Base-by-base conservation (phyloP, 2,888 invertebrate species). In the Alcis repandata region DNA sequence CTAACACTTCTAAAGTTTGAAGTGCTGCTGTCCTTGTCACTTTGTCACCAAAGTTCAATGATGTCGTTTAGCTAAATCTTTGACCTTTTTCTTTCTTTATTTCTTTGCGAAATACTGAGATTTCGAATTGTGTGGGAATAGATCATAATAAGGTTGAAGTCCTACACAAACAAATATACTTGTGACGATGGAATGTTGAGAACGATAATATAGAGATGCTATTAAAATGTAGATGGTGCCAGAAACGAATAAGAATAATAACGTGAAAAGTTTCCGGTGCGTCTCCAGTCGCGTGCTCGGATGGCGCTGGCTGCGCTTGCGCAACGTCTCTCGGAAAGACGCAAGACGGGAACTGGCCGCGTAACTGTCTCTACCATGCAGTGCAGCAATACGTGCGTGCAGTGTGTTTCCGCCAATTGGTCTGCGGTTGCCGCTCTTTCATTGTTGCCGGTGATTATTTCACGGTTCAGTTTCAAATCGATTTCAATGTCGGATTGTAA, bases 291-390 rank as follows among this genome's bases (percentile, higher is more conserved):
- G 84, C 84, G 85, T 86, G 87, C 83, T 78, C 76, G 74, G 78
- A 76, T 74, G 73, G 75, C 73, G 73, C 75, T 73, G 73, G 13
- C 72, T 72, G 71, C 70, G 71, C 74, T 84, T 84, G 81, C 84
- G 86, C 82, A 87, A 85, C 76, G 40, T 46, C 73, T 77, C 74
- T 82, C 80, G 82, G 79, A 84, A 82, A 80, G 78, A 60, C 73
- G 78, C 77, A 79, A 83, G 74, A 80, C 82, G 81, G 86, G 85
- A 86, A 86, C 85, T 80, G 73, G 76, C 78, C 76, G 77, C 75
- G 75, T 77, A 79, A 78, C 79, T 81, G 81, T 85, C 80, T 80
- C 77, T 81, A 78, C 80, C 77, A 73, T 79, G 74, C 72, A 73
- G 72, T 72, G 69, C 68, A 63, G 63, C 76, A 72, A 73, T 70